A percentile compares a stretch with the other conserved stretches of the same genome.
These are phyloP conservation scores for Triplophysa dalaica DNA, from an alignment of 2,113 vertebrate species.

Conservation along the genomic window DNA sequence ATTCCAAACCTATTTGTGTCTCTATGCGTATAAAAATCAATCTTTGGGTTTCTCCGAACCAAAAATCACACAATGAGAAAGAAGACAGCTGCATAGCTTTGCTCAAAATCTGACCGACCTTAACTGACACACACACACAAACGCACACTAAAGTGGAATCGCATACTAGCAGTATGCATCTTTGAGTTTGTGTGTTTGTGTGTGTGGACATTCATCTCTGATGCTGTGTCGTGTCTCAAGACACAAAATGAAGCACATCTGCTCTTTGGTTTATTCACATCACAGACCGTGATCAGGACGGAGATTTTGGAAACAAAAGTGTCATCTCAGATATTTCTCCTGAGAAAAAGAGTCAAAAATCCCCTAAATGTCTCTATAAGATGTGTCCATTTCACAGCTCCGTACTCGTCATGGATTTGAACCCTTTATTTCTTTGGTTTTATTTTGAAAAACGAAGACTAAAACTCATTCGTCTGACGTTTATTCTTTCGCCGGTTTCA, in stretches of 20 bases:
- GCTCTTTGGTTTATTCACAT: conserved; percentile 34
- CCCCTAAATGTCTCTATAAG: no score
- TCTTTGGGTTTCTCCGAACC: conserved; percentile 77
- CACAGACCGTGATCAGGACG: background rate
- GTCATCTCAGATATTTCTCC: no score
- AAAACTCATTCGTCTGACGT: no score
- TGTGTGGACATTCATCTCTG: background rate
- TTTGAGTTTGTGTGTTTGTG: background rate
- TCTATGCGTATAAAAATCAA: conserved; percentile 65
- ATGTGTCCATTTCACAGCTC: no score
- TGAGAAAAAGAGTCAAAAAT: no score
- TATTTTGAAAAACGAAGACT: no score
- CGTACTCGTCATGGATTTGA: no score
- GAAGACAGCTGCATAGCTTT: conserved; percentile 75
- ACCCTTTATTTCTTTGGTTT: no score
- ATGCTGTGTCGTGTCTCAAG: background rate
- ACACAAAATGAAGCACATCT: background rate
- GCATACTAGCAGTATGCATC: background rate
- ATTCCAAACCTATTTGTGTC: conserved; percentile 62
- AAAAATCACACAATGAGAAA: conserved; percentile 62
- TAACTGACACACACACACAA: conserved; percentile 34
- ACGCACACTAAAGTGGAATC: conserved; percentile 1
- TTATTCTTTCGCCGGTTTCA: no score
- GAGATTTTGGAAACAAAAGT: background rate
- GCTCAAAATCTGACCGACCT: conserved; percentile 57